These are phyloP conservation scores for Rhopilema esculentum DNA, from an alignment of 30 jellyfish, hydroid and myxozoan species.

Conservation along the genomic window DNA sequence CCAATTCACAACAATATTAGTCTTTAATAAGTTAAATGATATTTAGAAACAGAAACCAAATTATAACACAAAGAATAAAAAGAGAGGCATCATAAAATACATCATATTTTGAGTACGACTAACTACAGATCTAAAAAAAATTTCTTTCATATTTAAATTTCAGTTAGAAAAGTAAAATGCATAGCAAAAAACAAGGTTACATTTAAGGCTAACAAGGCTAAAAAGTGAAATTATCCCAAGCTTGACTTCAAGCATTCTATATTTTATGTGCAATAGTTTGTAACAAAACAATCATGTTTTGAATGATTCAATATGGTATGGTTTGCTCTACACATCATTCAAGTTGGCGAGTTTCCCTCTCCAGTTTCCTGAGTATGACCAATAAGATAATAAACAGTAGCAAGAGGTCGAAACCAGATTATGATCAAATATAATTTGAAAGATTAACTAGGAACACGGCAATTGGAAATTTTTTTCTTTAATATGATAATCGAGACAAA, in stretches of 20 bases:
- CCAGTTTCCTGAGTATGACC: no score
- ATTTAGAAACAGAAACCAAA: neutral
- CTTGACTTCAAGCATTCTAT: neutral
- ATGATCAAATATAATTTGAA: neutral
- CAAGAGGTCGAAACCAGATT: neutral
- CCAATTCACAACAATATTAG: neutral
- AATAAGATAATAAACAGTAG: neutral
- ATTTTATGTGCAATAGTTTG: neutral
- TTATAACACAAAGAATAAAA: neutral
- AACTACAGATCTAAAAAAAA: neutral
- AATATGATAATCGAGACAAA: neutral
- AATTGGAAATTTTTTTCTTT: neutral
- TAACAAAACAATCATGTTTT: no score
- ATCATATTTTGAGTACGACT: neutral
- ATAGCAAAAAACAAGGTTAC: neutral
- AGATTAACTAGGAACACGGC: neutral
- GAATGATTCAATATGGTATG: no score
- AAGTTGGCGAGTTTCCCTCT: no score
- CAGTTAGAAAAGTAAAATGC: neutral
- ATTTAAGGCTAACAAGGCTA: neutral
- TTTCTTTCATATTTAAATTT: neutral
- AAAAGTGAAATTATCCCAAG: neutral
- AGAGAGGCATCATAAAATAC: neutral
- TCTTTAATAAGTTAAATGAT: neutral
- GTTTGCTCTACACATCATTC: no score